Conservation (phyloP, 2,888 invertebrate species). For the Conistra vaccinii region DNA sequence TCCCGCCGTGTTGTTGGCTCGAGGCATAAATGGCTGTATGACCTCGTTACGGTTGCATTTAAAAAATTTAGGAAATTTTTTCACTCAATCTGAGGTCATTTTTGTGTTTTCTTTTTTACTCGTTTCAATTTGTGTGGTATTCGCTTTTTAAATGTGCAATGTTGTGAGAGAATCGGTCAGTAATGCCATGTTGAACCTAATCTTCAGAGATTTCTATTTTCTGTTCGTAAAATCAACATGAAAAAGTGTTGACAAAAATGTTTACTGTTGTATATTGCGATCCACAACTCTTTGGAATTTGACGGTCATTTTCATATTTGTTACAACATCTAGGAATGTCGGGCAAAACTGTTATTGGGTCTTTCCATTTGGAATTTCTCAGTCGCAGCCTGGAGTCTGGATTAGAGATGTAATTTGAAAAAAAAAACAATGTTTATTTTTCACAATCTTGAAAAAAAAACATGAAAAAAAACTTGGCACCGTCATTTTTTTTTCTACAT, state of each 20-base stretch:
- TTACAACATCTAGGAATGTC: not conserved
- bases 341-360: no score
- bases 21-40: conserved; percentile 53
- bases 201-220: not conserved
- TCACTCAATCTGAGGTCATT: conserved; percentile 36
- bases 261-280: not conserved
- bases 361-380: no score
- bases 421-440: no score
- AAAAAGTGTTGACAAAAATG: not conserved
- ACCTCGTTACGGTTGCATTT: conserved; percentile 54
- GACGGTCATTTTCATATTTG: not conserved
- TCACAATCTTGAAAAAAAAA: no score
- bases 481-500: no score
- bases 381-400: no score
- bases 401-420: no score
- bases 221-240: not conserved
- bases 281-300: not conserved
- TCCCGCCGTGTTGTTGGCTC: conserved; percentile 45
- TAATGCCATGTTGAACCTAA: not conserved
- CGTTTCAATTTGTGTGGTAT: not conserved
- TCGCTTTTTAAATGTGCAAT: not conserved
- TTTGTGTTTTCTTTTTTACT: conserved; percentile 28
- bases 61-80: conserved; percentile 49
- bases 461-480: no score
- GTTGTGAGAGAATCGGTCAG: not conserved